phyloP scores from a whole-genome alignment of 2,888 invertebrate species.

The Eristalinus aeneus region DNA sequence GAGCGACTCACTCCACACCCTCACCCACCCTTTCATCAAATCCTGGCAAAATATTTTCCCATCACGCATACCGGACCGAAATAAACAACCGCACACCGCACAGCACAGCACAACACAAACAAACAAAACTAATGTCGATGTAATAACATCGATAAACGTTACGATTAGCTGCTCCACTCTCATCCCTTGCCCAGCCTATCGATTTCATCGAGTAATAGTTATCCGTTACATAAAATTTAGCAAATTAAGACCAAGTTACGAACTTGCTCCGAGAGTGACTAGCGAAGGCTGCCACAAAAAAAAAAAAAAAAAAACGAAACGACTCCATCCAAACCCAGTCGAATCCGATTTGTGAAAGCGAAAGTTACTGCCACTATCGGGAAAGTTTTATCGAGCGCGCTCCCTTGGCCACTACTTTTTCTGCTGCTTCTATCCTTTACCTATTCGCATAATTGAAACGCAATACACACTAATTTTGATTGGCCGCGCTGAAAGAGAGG shows the following conservation, averaged over 20 bases:
- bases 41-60: background rate
- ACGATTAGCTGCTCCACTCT: conserved; percentile 22
- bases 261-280: conserved; percentile 18
- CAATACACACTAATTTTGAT: conserved; percentile 65
- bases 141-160: conserved; percentile 56
- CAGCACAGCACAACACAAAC: conserved; percentile 13
- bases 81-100: background rate
- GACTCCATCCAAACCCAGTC: background rate
- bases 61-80: background rate
- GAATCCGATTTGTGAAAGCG: conserved; percentile 11
- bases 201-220: conserved; percentile 56
- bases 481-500: background rate
- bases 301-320: background rate
- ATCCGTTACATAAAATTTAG: conserved; percentile 16
- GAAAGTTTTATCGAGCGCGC: conserved; percentile 17
- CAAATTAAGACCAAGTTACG: conserved; percentile 49
- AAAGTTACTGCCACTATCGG: conserved; percentile 39
- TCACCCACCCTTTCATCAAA: background rate
- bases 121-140: conserved; percentile 41
- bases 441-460: conserved; percentile 61
- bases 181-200: conserved; percentile 11
- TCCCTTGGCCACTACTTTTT: background rate
- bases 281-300: background rate
- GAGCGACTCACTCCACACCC: background rate
- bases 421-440: background rate